Evolutionary conservation across 1,140 invertebrate genomes (phyloP).

Genomic region (Uloborus diversus): DNA sequence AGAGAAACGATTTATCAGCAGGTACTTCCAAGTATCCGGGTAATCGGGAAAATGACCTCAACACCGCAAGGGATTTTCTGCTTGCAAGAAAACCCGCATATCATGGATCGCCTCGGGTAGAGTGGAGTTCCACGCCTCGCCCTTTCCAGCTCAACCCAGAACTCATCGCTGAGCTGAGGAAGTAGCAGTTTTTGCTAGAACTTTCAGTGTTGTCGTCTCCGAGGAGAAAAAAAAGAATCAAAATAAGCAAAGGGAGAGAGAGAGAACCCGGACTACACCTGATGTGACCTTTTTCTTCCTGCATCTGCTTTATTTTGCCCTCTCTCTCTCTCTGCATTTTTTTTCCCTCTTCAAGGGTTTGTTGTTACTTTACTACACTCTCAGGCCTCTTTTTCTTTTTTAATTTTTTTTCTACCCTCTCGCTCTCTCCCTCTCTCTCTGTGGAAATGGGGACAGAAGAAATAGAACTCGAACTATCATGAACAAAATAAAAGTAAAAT

Average conservation of each 20-base stretch:
- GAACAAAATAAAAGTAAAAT: background rate
- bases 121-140: no score
- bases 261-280: slow-evolving; percentile 10
- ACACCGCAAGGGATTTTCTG: no score
- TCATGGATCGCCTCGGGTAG: no score
- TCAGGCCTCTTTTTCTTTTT: background rate
- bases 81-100: no score
- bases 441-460: slow-evolving; percentile 34
- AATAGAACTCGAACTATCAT: slow-evolving; percentile 6
- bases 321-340: background rate
- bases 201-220: no score
- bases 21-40: no score
- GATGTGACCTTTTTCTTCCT: slow-evolving; percentile 39
- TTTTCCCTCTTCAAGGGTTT: background rate
- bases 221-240: background rate
- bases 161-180: no score
- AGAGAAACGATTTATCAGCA: no score
- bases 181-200: no score
- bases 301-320: background rate
- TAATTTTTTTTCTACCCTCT: background rate
- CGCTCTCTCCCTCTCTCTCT: background rate
- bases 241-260: background rate
- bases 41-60: no score
- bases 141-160: no score
- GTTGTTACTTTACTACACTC: background rate